Evolutionary conservation across 1,140 invertebrate species (phyloP), one percentile per base, ranked within the genome.

Genomic region (Littorina saxatilis): DNA sequence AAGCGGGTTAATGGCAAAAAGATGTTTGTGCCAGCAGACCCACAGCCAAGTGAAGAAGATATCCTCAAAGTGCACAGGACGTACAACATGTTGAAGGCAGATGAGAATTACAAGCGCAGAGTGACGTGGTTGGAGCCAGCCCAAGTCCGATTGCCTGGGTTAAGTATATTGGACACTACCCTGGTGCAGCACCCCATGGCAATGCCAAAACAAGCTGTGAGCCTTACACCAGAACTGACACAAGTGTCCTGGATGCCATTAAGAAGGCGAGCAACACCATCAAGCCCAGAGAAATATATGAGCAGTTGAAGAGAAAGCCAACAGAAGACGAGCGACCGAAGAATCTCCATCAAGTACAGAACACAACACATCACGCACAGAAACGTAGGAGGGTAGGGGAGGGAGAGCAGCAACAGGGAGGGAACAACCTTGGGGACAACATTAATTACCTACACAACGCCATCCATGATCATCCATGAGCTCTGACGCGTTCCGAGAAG

Each of bases 101-200:
- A 73, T 27, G 68, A 80, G 29, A n/a, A 35, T 3, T 80, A 61
- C 40, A 80, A 74, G 50, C 43, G 39, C 23, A 13, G 79, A 74
- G 50, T 81, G 17, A 52, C 79, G 37, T 81, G 70, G 68, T 55
- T 81, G 23, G 39, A 70, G n/a, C n/a, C 29, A 2, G 50, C 43
- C 29, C 9, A 5, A 27, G 0, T 5, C 50, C 47, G n/a, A 32
- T 73, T 27, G 66, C 79, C 17, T n/a, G 70, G 39, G 68, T 74
- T 15, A 66, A 81, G 35, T 81, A 81, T 55, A n/a, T 70, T 72
- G 79, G 66, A 72, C 37, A 15, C 29, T 80, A 70, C 47, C 63
- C 66, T 32, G 23, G 43, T 35, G 32, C n/a, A 9, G 29, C 29
- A 40, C 50, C 47, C 23, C 79, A 80, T 47, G 63, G 79, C 15